phyloP scores from a whole-genome alignment of 92 coral and sea anemone species.

The Anthopleura xanthogrammica region DNA sequence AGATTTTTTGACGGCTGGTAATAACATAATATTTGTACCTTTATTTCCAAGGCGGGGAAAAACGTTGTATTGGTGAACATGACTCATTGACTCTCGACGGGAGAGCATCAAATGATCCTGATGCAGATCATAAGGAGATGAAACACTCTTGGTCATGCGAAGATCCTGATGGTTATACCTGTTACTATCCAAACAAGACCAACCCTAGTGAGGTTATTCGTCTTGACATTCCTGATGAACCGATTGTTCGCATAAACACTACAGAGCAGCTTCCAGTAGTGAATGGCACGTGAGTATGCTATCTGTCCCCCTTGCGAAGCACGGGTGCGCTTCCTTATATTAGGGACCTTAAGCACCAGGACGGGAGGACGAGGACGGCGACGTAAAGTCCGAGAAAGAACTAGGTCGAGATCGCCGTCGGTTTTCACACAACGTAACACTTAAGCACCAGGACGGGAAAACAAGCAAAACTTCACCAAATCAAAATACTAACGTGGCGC shows the following conservation, averaged over 20 bases:
- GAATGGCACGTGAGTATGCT: constrained; percentile 8
- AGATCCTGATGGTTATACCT: constrained; percentile 23
- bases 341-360: too few relatives aligned
- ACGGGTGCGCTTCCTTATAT: too few relatives aligned
- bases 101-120: constrained; percentile 48
- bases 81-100: constrained; percentile 43
- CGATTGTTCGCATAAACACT: constrained; percentile 29
- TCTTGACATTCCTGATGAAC: constrained; percentile 30
- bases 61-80: constrained; percentile 35
- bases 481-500: too few relatives aligned
- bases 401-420: too few relatives aligned
- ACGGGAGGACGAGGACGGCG: too few relatives aligned
- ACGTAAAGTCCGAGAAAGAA: too few relatives aligned
- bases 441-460: too few relatives aligned
- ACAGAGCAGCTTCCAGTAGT: constrained; percentile 14
- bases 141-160: constrained; percentile 44
- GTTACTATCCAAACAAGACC: constrained; percentile 15
- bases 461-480: too few relatives aligned
- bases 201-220: constrained; percentile 10
- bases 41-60: constrained; percentile 32
- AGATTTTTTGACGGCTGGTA: too few relatives aligned
- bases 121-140: constrained; percentile 28
- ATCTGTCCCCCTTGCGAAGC: too few relatives aligned
- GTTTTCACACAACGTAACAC: too few relatives aligned
- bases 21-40: not conserved